Conservation (phyloP, 1,140 invertebrate genomes). For the Anastatus disparis region DNA sequence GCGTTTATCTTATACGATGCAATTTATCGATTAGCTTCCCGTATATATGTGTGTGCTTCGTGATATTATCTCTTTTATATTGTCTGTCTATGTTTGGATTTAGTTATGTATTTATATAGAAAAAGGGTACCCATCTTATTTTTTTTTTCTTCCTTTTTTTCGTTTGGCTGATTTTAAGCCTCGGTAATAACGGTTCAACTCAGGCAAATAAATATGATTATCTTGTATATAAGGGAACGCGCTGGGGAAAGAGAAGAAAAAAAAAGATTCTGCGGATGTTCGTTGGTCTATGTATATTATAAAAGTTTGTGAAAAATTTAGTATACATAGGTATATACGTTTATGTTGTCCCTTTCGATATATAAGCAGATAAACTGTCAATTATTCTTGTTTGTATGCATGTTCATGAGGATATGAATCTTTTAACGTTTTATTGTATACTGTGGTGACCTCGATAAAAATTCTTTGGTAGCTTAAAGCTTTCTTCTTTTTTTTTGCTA, state of each 20-base stretch:
- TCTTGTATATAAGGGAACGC: not conserved
- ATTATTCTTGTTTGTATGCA: slow-evolving; percentile 10
- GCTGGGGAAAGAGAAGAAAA: not conserved
- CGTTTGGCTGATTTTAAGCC: slow-evolving; percentile 29
- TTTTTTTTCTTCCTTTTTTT: too few species aligned
- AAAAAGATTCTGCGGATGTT: slow-evolving; percentile 7
- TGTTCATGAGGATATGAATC: slow-evolving; percentile 9
- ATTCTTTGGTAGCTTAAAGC: not conserved
- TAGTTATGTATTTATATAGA: too few species aligned
- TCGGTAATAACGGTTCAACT: slow-evolving; percentile 6
- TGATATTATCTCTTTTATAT: not conserved
- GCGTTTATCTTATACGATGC: not conserved
- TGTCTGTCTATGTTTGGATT: not conserved
- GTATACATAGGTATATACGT: not conserved
- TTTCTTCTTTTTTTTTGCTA: not conserved
- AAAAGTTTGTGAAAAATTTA: too few species aligned
- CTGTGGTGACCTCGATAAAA: not conserved
- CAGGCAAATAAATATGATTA: slow-evolving; percentile 31
- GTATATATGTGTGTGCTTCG: too few species aligned
- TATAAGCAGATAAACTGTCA: slow-evolving; percentile 23
- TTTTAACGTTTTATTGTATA: slow-evolving; percentile 17
- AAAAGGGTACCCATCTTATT: slow-evolving; percentile 6
- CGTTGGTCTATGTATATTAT: not conserved
- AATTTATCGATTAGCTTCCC: slow-evolving; percentile 25
- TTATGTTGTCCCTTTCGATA: not conserved